phyloP scores from a whole-genome alignment of 2,888 invertebrate genomes.

The Dryobota labecula region DNA sequence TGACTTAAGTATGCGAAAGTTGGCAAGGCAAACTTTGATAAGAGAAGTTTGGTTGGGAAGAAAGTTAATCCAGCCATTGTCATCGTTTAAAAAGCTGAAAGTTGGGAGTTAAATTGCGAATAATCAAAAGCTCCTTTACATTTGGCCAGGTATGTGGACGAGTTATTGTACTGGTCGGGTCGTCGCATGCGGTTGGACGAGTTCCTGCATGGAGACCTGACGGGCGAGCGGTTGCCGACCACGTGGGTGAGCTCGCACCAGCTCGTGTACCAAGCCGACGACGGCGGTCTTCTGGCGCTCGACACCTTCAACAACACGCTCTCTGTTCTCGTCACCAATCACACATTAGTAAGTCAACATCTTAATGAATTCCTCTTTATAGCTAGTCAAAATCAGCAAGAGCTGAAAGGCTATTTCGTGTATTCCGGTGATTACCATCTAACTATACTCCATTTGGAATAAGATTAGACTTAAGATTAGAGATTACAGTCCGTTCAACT shows the following conservation, averaged over 20 bases:
- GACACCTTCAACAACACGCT: slow-evolving; percentile 95
- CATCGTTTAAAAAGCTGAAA: slow-evolving; percentile 28
- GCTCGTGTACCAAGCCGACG: slow-evolving; percentile 96
- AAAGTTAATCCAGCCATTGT: slow-evolving; percentile 50
- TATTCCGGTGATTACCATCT: too few species aligned
- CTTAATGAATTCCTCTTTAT: too few species aligned
- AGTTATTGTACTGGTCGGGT: slow-evolving; percentile 96
- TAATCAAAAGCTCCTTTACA: slow-evolving; percentile 27
- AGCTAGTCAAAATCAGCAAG: too few species aligned
- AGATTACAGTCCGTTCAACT: too few species aligned
- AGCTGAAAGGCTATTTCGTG: too few species aligned
- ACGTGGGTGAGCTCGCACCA: slow-evolving; percentile 95
- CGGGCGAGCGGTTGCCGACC: slow-evolving; percentile 93
- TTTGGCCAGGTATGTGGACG: slow-evolving; percentile 94
- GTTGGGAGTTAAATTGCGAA: background rate
- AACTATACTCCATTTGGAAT: too few species aligned
- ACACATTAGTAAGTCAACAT: slow-evolving; percentile 95
- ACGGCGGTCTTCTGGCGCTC: slow-evolving; percentile 95
- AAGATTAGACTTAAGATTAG: too few species aligned
- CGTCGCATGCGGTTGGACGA: slow-evolving; percentile 96
- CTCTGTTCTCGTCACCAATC: slow-evolving; percentile 95
- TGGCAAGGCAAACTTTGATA: slow-evolving; percentile 50
- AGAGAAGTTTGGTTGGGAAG: slow-evolving; percentile 41
- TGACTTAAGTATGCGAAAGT: slow-evolving; percentile 43
- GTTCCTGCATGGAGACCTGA: slow-evolving; percentile 94